These are phyloP conservation scores for Monodelphis domestica DNA, from an alignment of 2,797 vertebrate genomes.

Conservation along the genomic window DNA sequence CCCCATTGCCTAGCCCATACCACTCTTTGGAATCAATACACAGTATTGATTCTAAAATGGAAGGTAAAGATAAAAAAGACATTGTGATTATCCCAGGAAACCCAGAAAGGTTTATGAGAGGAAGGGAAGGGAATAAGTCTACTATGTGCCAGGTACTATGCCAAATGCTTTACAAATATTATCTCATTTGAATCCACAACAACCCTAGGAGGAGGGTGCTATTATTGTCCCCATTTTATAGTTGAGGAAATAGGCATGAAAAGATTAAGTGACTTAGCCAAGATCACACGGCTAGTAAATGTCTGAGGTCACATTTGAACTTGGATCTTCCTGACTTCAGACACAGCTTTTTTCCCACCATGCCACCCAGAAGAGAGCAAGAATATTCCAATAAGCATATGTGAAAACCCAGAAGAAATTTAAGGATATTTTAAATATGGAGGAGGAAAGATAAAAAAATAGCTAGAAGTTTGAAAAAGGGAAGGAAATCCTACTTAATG, in stretches of 20 bases:
- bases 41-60: too few relatives aligned
- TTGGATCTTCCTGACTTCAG: neutral
- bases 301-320: neutral
- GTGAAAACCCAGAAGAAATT: neutral
- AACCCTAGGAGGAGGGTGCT: neutral
- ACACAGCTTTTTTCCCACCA: neutral
- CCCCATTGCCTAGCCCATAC: too few relatives aligned
- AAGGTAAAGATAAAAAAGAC: too few relatives aligned
- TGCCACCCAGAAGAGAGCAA: neutral
- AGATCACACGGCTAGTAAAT: neutral
- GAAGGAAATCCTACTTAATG: conserved; percentile 18
- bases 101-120: neutral
- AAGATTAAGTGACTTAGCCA: neutral
- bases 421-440: neutral
- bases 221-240: neutral
- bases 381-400: neutral
- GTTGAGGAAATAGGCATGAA: neutral
- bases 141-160: neutral
- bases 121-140: neutral
- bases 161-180: neutral
- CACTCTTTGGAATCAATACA: too few relatives aligned
- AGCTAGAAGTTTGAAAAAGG: neutral
- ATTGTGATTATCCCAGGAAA: neutral
- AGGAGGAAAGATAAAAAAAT: neutral
- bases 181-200: neutral